Evolutionary conservation across 2,113 vertebrate genomes (phyloP), one percentile per base, ranked within the genome.

Genomic region (Lepidothrix coronata): DNA sequence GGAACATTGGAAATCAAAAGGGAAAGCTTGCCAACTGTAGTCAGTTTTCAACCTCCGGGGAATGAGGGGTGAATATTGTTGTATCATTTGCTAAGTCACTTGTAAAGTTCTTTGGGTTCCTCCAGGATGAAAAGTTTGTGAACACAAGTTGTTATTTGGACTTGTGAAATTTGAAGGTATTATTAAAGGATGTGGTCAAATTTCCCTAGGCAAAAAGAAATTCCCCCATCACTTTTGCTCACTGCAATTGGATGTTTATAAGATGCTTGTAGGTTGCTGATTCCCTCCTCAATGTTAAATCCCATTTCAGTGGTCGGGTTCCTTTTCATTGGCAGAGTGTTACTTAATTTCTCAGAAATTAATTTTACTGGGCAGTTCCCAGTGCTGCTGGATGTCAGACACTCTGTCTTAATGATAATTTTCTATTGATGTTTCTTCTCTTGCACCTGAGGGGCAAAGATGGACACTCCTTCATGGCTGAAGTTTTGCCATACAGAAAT

Each of bases 161-260:
- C 81, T 93, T 91, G 61, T 66, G 81, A 93, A 95, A 94, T 66
- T 54, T 76, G 77, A 82, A 78, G 70, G 76, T 24, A 15, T 87
- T 84, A 75, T 87, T 96, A 75, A 92, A 95, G 57, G 31, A 79
- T 79, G 70, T 82, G 89, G 87, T 89, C 61, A 95, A n/a, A 87
- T 73, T 94, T 91, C 89, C 89, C 73, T 23, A 72, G 89, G 70
- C 61, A 71, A 89, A 85, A 73, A 95, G 61, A 92, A 94, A 75
- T 78, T 72, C 44, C 41, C 35, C 11, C 20, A 27, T 75, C 0
- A 20, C 28, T 93, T 94, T 88, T 93, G 54, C 54, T 92, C 14
- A 27, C 24, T 88, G 54, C 63, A 73, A 21, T 3, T 72, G 84
- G 44, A 92, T 85, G 84, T 91, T 95, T 94, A 89, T 57, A 93